Evolutionary conservation across 53 echinoderm and acorn worm species (phyloP), one percentile per base, ranked within the genome.

Genomic region (Paelopatides confundens): DNA sequence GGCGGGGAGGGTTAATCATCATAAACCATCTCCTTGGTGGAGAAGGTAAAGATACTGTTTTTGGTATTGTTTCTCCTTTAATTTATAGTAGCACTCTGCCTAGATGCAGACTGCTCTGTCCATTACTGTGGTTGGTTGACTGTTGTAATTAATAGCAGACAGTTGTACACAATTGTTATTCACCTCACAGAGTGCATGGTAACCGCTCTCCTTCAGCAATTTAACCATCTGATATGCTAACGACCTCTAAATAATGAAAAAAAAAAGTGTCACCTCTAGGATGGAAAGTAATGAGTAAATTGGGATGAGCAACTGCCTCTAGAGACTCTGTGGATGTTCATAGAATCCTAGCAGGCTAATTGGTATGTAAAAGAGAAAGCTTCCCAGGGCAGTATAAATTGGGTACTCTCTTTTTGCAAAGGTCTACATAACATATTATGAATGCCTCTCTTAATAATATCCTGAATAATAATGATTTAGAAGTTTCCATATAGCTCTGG

Each of bases 191-290:
- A 12, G 10, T 51, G 52, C 17, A 51, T 17, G 29, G 63, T 3
- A 66, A 15, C 13, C 12, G 31, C 29, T 63, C 3, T 66, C 14
- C 27, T 15, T 28, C 27, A 28, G 66, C 31, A 66, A 15, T 66
- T 66, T 66, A 66, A 66, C 30, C 66, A 66, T 31, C 43, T 43
- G 43, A 43, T 43, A 66, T 66, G 66, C 33, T 30, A 66, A 66
- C 66, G 17, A 33, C 66, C 33, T 33, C 66, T 66, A 23, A 66
- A 30, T 66, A 66, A 66, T 31, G 66, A 66, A 30, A 12, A 43
- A 43, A 66, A 30, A 12, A 43, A 43, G 43, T 66, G 66, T 66
- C 66, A 66, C 33, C 33, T 12, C 66, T 66, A 31, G 14, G 43
- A 3, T 43, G 8, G 43, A 43, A 43, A 43, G 43, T 43, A 43